Percentiles rank a stretch among this genome's conserved stretches.
Conservation (phyloP, 2,113 vertebrate genomes). For the Notechis scutatus region DNA sequence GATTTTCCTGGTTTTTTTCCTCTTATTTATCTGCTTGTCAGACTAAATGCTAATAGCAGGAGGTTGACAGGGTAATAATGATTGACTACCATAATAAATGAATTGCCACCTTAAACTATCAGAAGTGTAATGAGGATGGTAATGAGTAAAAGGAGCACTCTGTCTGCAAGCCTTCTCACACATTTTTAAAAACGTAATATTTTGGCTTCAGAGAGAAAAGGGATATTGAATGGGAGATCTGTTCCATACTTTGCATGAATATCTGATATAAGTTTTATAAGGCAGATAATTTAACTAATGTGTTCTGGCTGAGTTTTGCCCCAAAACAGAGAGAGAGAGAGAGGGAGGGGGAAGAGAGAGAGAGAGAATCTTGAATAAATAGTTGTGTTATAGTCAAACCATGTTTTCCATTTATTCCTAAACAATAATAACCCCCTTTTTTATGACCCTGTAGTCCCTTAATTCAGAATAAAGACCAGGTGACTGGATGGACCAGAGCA, state of each 20-base stretch:
- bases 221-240: neutral
- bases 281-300: neutral
- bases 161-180: conserved; percentile 10
- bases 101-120: conserved; percentile 44
- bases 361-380: neutral
- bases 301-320: neutral
- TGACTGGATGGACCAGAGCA: neutral
- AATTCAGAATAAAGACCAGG: neutral
- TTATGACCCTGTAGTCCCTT: neutral
- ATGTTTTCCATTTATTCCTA: neutral
- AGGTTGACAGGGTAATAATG: conserved; percentile 52
- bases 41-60: conserved; percentile 53
- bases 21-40: conserved; percentile 52
- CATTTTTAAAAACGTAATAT: neutral
- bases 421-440: neutral
- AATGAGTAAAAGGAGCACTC: conserved; percentile 34
- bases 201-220: neutral
- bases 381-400: neutral
- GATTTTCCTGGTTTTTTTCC: neutral
- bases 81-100: conserved; percentile 57
- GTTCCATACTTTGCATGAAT: neutral
- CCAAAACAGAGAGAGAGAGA: too few species aligned
- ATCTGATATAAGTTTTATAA: neutral
- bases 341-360: too few species aligned
- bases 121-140: conserved; percentile 38